Evolutionary conservation across 2,113 vertebrate genomes (phyloP), one percentile per base, ranked within the genome.

Genomic region (Menidia beryllina): DNA sequence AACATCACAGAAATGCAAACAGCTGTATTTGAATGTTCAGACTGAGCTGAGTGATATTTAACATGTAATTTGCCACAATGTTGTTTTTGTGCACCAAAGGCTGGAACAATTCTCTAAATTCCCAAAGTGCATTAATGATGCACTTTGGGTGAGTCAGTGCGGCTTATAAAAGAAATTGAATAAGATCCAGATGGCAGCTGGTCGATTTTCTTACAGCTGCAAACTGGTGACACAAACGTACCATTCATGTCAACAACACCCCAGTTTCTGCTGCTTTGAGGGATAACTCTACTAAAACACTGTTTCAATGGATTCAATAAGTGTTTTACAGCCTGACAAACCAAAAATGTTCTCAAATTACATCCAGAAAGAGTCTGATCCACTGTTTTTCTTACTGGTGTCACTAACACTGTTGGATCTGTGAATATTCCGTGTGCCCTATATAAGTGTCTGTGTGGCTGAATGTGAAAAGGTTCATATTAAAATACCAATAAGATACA

Each of bases 391-490:
- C 19, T 10, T n/a, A 34, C 5, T 1, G 1, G 5, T 34, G 30
- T 34, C 30, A 34, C 30, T 34, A n/a, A 43, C n/a, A 15, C 36
- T 27, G 50, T 39, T 45, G 26, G n/a, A 0, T 43, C 57, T 45
- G 38, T 59, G 26, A 1, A 0, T 47, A 23, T 2, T 4, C 20
- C 34, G n/a, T 38, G 9, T 36, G 15, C 54, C 26, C 11, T 21
- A 54, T 21, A 45, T 15, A 58, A 12, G 19, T 1, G 19, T 62
- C 27, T 36, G 50, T 71, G 24, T 55, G 59, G 43, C 13, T 10
- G 21, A 63, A 38, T 63, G 15, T 36, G 14, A 23, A 36, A 49
- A 15, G 20, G 7, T 54, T 61, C 45, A 52, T 21, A 60, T 52
- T 34, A 47, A 23, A 20, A 24, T 23, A 39, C 50, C 20, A 62